Conservation (phyloP, 2,113 vertebrate species). For the Coreoperca whiteheadi region DNA sequence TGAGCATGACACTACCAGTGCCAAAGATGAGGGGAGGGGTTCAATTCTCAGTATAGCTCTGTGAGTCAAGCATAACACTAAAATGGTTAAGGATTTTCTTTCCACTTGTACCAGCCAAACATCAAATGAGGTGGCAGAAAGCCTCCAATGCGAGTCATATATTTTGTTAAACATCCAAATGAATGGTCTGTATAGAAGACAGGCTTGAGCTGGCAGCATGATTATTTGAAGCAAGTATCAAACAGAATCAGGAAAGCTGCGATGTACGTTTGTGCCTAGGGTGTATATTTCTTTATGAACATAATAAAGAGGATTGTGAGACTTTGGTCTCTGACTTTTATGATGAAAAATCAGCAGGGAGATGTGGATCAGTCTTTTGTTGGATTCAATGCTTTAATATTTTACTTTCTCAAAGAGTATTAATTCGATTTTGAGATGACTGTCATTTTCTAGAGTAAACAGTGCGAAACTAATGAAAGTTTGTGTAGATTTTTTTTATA, state of each 20-base stretch:
- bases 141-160: background rate
- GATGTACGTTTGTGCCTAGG: background rate
- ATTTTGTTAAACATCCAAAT: conserved; percentile 6
- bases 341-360: background rate
- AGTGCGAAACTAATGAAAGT: background rate
- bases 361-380: background rate
- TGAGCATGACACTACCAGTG: background rate
- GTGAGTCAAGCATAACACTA: background rate
- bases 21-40: background rate
- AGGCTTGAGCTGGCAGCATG: conserved; percentile 1
- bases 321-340: background rate
- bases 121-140: background rate
- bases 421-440: background rate
- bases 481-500: background rate
- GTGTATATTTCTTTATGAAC: background rate
- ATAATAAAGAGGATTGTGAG: background rate
- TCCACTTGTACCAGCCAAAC: background rate
- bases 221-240: background rate
- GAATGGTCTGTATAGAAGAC: background rate
- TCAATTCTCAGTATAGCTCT: background rate
- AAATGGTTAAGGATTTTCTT: background rate
- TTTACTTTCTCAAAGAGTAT: background rate
- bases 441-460: background rate
- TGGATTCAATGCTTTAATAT: background rate
- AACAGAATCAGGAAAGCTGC: background rate